Conservation (phyloP, 2,888 invertebrate species). For the Pyralis farinalis region DNA sequence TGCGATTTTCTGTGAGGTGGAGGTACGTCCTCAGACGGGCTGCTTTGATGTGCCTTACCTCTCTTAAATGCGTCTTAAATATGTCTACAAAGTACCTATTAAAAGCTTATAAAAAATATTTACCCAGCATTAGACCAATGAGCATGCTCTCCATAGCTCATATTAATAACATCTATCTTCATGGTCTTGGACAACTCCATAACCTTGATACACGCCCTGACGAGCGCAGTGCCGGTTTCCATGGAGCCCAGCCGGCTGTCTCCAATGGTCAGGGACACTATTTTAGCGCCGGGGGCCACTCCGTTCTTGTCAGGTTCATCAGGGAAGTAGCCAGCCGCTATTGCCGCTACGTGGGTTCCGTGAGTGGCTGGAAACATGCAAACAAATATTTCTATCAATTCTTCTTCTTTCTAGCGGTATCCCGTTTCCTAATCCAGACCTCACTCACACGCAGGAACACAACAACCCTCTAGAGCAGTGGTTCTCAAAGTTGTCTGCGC, state of each 20-base stretch:
- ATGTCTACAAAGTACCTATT: too few species aligned
- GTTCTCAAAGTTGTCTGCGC: too few species aligned
- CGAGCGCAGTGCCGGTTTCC: constrained; percentile 97
- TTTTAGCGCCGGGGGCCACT: constrained; percentile 97
- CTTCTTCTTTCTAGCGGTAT: too few species aligned
- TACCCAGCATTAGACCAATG: constrained; percentile 96
- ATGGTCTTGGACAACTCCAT: constrained; percentile 85
- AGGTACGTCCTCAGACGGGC: too few species aligned
- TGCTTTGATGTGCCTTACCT: too few species aligned
- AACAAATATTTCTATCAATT: too few species aligned
- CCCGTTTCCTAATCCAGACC: too few species aligned
- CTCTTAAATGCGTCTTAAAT: too few species aligned
- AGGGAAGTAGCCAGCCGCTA: constrained; percentile 95
- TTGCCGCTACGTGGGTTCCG: constrained; percentile 98
- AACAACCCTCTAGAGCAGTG: too few species aligned
- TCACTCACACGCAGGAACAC: too few species aligned
- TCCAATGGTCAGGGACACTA: constrained; percentile 96
- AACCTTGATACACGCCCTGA: constrained; percentile 93
- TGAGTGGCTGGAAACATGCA: constrained; percentile 98
- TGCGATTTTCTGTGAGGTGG: too few species aligned
- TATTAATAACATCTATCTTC: constrained; percentile 95
- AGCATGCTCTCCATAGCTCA: constrained; percentile 98
- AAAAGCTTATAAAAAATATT: constrained; percentile 29
- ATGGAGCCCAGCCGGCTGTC: constrained; percentile 94
- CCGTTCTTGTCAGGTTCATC: constrained; percentile 94